Conservation (phyloP, 2,113 vertebrate genomes). For the Oncorhynchus mykiss region DNA sequence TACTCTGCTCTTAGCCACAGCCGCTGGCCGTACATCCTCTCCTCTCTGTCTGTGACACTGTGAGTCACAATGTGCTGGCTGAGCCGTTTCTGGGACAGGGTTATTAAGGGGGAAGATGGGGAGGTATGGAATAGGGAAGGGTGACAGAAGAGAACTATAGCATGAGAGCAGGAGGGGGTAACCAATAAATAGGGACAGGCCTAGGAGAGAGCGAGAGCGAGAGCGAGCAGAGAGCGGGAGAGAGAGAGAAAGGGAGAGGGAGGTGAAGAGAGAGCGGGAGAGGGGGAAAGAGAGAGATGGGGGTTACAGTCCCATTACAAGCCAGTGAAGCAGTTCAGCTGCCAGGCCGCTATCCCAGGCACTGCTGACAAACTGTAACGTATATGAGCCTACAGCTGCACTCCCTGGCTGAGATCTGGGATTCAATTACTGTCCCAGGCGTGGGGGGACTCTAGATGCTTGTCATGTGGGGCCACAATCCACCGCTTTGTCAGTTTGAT, state of each 20-base stretch:
- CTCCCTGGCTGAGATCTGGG: slow-evolving; percentile 50
- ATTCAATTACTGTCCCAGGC: slow-evolving; percentile 60
- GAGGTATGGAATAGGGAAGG: too few relatives aligned
- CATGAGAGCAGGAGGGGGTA: not conserved
- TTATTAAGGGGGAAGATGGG: too few relatives aligned
- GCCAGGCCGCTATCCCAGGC: slow-evolving; percentile 23
- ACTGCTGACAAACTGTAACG: slow-evolving; percentile 61
- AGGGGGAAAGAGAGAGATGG: not conserved
- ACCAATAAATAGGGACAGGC: too few relatives aligned
- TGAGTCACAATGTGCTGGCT: too few relatives aligned
- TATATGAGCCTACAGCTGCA: slow-evolving; percentile 39
- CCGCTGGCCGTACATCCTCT: too few relatives aligned
- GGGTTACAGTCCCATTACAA: slow-evolving; percentile 58
- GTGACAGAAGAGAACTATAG: not conserved
- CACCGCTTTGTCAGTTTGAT: slow-evolving; percentile 57
- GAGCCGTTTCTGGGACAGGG: too few relatives aligned
- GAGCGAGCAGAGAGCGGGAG: not conserved
- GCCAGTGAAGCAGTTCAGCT: slow-evolving; percentile 53
- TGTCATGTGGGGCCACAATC: slow-evolving; percentile 60
- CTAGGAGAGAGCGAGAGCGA: not conserved
- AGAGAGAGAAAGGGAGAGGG: not conserved
- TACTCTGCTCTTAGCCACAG: too few relatives aligned
- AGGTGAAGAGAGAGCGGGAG: not conserved
- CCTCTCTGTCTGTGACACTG: too few relatives aligned
- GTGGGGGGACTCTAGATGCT: slow-evolving; percentile 52